Conservation (phyloP, 2,797 vertebrate species). For the Hemibagrus guttatus region DNA sequence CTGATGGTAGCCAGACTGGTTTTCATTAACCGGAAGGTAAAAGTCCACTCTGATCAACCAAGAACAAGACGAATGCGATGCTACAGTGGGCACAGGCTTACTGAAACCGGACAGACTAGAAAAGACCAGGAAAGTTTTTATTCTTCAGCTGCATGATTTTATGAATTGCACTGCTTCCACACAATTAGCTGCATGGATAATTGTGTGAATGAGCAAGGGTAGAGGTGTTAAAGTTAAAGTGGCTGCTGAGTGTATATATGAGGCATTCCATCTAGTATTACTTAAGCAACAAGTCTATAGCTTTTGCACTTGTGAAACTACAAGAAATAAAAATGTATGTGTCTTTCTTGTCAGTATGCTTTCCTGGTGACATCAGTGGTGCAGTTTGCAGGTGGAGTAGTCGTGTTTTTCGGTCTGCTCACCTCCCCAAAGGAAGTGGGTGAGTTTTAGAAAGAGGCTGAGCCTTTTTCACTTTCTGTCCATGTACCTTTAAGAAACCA, state of each 20-base stretch:
- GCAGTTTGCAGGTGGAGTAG: constrained; percentile 91
- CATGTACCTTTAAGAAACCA: background rate
- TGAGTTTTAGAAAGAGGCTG: constrained; percentile 68
- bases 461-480: background rate
- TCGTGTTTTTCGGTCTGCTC: constrained; percentile 94
- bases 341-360: constrained; percentile 79
- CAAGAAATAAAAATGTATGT: background rate
- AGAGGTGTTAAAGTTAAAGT: background rate
- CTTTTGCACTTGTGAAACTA: constrained; percentile 13
- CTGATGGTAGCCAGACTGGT: background rate
- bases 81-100: background rate
- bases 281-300: background rate
- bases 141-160: background rate
- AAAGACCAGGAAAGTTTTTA: background rate
- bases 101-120: background rate
- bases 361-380: constrained; percentile 94
- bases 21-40: background rate
- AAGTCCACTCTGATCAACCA: background rate
- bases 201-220: background rate
- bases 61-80: background rate
- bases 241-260: background rate
- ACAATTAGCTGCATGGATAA: background rate
- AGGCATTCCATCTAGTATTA: background rate
- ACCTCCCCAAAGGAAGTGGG: constrained; percentile 94
- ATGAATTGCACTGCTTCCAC: background rate